phyloP scores from a whole-genome alignment of 2,888 invertebrate species.

The Tetragonula carbonaria region DNA sequence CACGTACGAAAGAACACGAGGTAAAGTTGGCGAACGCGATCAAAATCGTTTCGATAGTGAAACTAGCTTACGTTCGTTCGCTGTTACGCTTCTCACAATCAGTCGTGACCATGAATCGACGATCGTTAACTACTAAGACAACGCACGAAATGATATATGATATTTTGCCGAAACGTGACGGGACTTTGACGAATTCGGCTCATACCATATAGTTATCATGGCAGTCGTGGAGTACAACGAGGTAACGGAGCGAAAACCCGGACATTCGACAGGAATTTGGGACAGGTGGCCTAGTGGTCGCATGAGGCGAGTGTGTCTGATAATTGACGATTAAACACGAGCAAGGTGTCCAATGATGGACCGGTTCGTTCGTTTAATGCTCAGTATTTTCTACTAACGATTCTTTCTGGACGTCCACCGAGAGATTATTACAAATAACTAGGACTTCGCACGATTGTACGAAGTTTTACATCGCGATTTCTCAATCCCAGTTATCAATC shows the following conservation, averaged over 20 bases:
- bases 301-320: conserved; percentile 69
- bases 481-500: neutral
- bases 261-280: conserved; percentile 76
- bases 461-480: neutral
- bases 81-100: neutral
- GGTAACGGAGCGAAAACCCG: conserved; percentile 76
- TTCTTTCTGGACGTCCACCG: conserved; percentile 34
- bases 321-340: conserved; percentile 77
- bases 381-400: conserved; percentile 55
- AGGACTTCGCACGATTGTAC: too few species aligned
- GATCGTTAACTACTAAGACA: neutral
- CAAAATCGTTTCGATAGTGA: conserved; percentile 15
- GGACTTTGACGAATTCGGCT: conserved; percentile 40
- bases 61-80: neutral
- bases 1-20: neutral
- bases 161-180: conserved; percentile 19
- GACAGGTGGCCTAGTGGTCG: conserved; percentile 74
- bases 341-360: conserved; percentile 54
- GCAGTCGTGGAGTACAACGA: conserved; percentile 60
- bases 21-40: neutral
- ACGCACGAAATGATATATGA: neutral
- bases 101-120: neutral
- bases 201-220: conserved; percentile 54
- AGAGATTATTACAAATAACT: neutral
- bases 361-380: conserved; percentile 47